These are phyloP conservation scores for Scaptomyza caliginosa DNA, from an alignment of 2,888 invertebrate genomes.

Conservation along the genomic window DNA sequence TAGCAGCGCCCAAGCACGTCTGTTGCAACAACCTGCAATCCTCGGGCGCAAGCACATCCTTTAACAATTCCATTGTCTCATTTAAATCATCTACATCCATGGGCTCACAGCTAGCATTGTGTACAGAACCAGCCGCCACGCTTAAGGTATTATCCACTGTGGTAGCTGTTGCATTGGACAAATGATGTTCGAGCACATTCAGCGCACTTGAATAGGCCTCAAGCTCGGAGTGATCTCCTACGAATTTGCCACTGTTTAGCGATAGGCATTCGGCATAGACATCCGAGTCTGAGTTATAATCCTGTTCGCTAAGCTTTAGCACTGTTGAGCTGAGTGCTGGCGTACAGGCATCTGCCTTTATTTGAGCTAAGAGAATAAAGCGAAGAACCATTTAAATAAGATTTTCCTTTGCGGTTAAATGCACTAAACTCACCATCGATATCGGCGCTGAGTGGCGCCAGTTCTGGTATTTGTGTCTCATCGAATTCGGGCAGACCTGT, in stretches of 20 bases:
- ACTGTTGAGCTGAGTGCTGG: constrained; percentile 26
- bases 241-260: constrained; percentile 43
- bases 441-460: constrained; percentile 56
- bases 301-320: constrained; percentile 33
- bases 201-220: constrained; percentile 74
- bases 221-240: constrained; percentile 58
- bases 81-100: constrained; percentile 80
- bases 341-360: constrained; percentile 20
- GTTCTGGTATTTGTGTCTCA: constrained; percentile 76
- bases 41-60: constrained; percentile 47
- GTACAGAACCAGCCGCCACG: constrained; percentile 20
- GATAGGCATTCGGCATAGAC: constrained; percentile 81
- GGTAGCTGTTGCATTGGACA: constrained; percentile 45
- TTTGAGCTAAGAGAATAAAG: constrained; percentile 31
- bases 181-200: constrained; percentile 53
- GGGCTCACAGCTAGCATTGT: constrained; percentile 67
- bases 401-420: background rate
- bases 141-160: constrained; percentile 52
- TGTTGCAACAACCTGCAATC: constrained; percentile 53
- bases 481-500: constrained; percentile 75
- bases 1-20: constrained; percentile 20
- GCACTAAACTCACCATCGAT: constrained; percentile 57
- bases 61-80: constrained; percentile 63
- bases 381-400: background rate
- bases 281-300: constrained; percentile 64